These are phyloP conservation scores for Scophthalmus maximus DNA, from an alignment of 2,113 vertebrate genomes.

Conservation along the genomic window DNA sequence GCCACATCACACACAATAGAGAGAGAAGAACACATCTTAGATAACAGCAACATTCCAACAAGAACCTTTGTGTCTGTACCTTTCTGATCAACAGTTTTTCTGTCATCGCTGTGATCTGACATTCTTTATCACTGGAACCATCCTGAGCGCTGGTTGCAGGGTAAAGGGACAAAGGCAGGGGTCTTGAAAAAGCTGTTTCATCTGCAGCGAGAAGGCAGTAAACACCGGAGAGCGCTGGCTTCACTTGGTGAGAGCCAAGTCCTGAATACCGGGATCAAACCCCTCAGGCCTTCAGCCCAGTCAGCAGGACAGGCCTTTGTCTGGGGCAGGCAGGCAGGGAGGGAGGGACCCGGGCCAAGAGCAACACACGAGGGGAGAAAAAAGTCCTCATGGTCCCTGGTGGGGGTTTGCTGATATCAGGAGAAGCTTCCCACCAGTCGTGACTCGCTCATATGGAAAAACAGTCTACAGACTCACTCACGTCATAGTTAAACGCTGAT, in stretches of 20 bases:
- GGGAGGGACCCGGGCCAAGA: constrained; percentile 46
- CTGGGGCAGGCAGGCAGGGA: constrained; percentile 10
- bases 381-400: constrained; percentile 14
- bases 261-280: constrained; percentile 60
- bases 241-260: constrained; percentile 46
- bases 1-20: constrained; percentile 21
- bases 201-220: constrained; percentile 45
- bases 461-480: not conserved
- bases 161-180: not conserved
- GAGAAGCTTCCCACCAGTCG: not conserved
- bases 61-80: too few relatives aligned
- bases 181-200: constrained; percentile 44
- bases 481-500: too few relatives aligned
- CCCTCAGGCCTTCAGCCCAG: constrained; percentile 46
- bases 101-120: too few relatives aligned
- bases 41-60: not conserved
- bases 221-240: constrained; percentile 52
- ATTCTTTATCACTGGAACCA: constrained; percentile 49
- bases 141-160: constrained; percentile 16
- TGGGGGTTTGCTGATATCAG: constrained; percentile 30
- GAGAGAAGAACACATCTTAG: constrained; percentile 24
- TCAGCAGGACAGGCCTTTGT: constrained; percentile 63
- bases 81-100: too few relatives aligned
- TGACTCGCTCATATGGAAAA: not conserved
- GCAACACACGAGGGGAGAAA: constrained; percentile 43